Evolutionary conservation across 2,797 vertebrate species (phyloP), one percentile per base, ranked within the genome.

Genomic region (Linurgus olivaceus): DNA sequence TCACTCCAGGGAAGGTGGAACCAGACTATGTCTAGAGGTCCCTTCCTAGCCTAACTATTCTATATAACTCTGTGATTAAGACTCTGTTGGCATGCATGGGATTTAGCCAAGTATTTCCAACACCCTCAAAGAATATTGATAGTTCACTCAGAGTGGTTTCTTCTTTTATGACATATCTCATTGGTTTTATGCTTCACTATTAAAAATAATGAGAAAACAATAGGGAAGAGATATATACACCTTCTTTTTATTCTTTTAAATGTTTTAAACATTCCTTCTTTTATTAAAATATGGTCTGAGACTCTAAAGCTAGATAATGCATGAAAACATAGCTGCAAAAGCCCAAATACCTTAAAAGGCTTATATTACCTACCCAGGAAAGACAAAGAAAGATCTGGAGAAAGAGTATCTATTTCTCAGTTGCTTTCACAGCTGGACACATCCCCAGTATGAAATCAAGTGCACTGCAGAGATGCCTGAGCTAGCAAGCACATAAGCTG

Each of bases 401-500:
- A 94, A 80, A 84, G 47, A 25, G 45, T 83, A 78, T 58, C n/a
- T 76, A 75, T 44, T 86, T 45, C 57, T 67, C 61, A 25, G 65
- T 65, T 94, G 82, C 93, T 95, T 96, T 94, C 77, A 92, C 90
- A 96, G 94, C 83, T 96, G 90, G 70, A 66, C 44, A 90, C 50
- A 84, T 84, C 62, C 76, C 26, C 73, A 78, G 8, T 40, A 75
- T 2, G 16, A 93, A 95, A 94, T 84, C 68, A 84, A 95, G 67
- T 51, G 62, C 62, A 59, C 80, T 84, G 58, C 38, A 81, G 76
- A 94, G 77, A 65, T 88, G 58, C n/a, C 70, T 90, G 77, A 72
- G 62, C 80, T 90, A 86, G 77, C 29, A 95, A 86, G 58, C 58
- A 88, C 47, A 58, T 88, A 95, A 96, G 42, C 86, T 90, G 76